Conservation (phyloP, 2,888 invertebrate species). For the Ypsolopha scabrella region DNA sequence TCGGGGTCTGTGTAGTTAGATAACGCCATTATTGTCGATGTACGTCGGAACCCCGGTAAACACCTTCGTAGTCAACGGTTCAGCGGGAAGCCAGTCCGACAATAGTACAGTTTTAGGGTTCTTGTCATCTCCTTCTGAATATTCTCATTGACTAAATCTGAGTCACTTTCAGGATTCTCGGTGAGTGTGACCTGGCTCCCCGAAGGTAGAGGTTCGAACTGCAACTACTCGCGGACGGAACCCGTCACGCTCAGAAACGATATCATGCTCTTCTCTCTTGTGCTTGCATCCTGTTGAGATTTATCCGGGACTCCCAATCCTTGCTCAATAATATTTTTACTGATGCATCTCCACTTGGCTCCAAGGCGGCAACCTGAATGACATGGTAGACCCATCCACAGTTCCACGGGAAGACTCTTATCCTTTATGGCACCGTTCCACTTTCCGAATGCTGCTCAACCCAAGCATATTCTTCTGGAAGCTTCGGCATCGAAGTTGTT, state of each 20-base stretch:
- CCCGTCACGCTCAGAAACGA: conserved; percentile 48
- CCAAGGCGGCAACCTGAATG: conserved; percentile 73
- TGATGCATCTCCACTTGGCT: conserved; percentile 79
- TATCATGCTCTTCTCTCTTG: conserved; percentile 16
- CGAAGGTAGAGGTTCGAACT: conserved; percentile 40
- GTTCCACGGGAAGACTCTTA: conserved; percentile 69
- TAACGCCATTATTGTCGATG: conserved; percentile 53
- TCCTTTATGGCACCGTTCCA: conserved; percentile 54
- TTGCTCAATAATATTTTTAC: conserved; percentile 72
- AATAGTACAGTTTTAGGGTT: conserved; percentile 35
- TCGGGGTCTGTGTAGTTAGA: conserved; percentile 49
- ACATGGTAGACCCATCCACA: conserved; percentile 76
- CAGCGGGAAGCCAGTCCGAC: conserved; percentile 72
- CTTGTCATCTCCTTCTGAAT: conserved; percentile 3
- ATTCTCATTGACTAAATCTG: neutral
- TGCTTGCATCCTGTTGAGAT: conserved; percentile 14
- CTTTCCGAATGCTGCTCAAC: no score
- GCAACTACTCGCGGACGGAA: conserved; percentile 47
- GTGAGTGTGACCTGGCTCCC: conserved; percentile 19
- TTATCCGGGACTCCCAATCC: conserved; percentile 72
- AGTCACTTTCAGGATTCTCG: neutral
- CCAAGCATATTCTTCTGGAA: no score
- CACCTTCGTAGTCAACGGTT: conserved; percentile 50
- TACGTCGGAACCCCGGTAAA: conserved; percentile 74
- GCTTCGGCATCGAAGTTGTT: no score